Percentiles rank a stretch among this genome's conserved stretches.
These are phyloP conservation scores for Brachyopa scutellaris DNA, from an alignment of 2,888 invertebrate species.

Conservation along the genomic window DNA sequence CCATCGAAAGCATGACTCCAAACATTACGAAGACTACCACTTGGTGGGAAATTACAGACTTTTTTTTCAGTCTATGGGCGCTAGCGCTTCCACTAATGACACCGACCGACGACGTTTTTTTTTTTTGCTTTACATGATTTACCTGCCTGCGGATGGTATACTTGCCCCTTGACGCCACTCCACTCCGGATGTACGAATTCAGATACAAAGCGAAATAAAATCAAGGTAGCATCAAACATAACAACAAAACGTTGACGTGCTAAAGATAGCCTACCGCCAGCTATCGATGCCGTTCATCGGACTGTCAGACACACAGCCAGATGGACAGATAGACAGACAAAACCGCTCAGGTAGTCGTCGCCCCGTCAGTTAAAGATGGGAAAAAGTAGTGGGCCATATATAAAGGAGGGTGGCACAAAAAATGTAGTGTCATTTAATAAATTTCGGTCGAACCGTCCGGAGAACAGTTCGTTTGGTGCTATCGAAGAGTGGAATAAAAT, in stretches of 20 bases:
- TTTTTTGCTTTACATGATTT: constrained; percentile 37
- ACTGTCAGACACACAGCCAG: constrained; percentile 9
- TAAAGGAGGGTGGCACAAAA: constrained; percentile 78
- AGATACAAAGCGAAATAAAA: constrained; percentile 38
- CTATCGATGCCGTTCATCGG: constrained; percentile 32
- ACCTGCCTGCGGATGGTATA: constrained; percentile 25
- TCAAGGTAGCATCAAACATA: constrained; percentile 60
- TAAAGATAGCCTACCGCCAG: constrained; percentile 53
- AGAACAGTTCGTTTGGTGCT: constrained; percentile 56
- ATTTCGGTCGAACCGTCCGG: constrained; percentile 75
- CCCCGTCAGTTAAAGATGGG: constrained; percentile 30
- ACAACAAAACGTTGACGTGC: constrained; percentile 45
- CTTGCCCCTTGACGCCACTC: constrained; percentile 34
- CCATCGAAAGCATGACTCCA: constrained; percentile 5
- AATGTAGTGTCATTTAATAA: constrained; percentile 79
- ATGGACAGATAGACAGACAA: constrained; percentile 17
- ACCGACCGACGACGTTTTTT: constrained; percentile 11
- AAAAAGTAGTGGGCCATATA: constrained; percentile 75
- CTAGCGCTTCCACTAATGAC: constrained; percentile 41
- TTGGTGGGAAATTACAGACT: constrained; percentile 23
- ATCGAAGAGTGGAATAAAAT: constrained; percentile 17
- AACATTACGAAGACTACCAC: constrained; percentile 10
- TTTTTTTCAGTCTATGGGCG: constrained; percentile 11
- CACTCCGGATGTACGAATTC: constrained; percentile 29
- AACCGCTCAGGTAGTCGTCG: constrained; percentile 28